Evolutionary conservation across 2,797 vertebrate genomes (phyloP).

Genomic region (Pseudochromis fuscus): DNA sequence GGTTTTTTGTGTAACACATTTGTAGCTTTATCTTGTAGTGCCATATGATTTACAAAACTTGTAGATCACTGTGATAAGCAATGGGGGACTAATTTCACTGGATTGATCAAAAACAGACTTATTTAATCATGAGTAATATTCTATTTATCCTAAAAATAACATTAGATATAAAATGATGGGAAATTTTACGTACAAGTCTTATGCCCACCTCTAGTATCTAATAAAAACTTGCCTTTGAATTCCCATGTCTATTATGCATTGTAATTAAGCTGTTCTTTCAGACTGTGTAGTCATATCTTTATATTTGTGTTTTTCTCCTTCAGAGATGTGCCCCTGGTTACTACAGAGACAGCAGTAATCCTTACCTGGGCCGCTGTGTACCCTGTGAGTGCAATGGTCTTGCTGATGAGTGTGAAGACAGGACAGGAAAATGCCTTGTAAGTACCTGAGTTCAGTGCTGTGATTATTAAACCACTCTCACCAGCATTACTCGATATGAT

Average conservation of each 20-base stretch:
- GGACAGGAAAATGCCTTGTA: slow-evolving; percentile 92
- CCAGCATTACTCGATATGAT: slow-evolving; percentile 12
- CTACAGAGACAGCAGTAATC: slow-evolving; percentile 85
- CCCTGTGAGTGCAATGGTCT: slow-evolving; percentile 92
- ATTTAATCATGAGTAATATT: too few species aligned
- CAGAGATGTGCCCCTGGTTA: slow-evolving; percentile 91
- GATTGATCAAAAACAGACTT: neutral
- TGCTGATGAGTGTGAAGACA: slow-evolving; percentile 89
- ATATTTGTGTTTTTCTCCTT: slow-evolving; percentile 24
- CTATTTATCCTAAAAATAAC: too few species aligned
- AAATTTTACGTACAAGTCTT: neutral
- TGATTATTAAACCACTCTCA: slow-evolving; percentile 30
- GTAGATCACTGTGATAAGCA: neutral
- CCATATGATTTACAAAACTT: neutral
- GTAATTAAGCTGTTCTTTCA: too few species aligned
- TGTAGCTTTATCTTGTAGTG: neutral
- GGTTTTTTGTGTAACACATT: neutral
- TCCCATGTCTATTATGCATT: too few species aligned
- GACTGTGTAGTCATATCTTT: neutral
- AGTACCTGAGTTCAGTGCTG: too few species aligned
- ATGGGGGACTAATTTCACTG: neutral
- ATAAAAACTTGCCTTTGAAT: too few species aligned
- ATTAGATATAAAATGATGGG: neutral
- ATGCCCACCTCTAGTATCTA: neutral
- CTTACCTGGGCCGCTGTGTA: slow-evolving; percentile 85